Percentiles rank a stretch among this genome's conserved stretches.
These are phyloP conservation scores for Melanotaenia maccullochi DNA, from an alignment of 2,797 vertebrate species.

Conservation along the genomic window DNA sequence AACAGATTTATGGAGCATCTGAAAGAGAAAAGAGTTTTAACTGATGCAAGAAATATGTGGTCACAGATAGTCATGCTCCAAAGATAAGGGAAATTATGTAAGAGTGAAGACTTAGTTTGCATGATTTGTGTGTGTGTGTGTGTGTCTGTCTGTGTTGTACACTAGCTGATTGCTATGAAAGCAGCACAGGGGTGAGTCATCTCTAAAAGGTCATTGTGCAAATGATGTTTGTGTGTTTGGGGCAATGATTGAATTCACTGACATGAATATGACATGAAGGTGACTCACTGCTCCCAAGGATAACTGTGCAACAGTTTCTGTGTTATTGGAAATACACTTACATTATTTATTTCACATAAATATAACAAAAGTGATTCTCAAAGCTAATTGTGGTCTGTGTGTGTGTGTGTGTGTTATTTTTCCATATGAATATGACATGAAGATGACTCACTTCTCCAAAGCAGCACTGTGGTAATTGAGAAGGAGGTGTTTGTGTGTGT, in stretches of 20 bases:
- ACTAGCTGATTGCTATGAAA: constrained; percentile 47
- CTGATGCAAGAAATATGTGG: background rate
- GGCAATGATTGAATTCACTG: constrained; percentile 59
- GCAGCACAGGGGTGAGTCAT: constrained; percentile 56
- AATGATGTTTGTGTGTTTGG: constrained; percentile 52
- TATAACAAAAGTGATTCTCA: constrained; percentile 20
- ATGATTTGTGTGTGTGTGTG: constrained; percentile 12
- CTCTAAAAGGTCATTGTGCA: constrained; percentile 66
- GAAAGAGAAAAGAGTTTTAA: background rate
- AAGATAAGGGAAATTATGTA: constrained; percentile 13
- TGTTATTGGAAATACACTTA: constrained; percentile 20
- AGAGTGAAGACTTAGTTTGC: background rate
- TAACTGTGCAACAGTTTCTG: constrained; percentile 8
- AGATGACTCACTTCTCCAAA: constrained; percentile 46
- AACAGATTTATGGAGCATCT: background rate
- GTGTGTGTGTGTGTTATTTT: constrained; percentile 14
- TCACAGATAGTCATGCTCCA: background rate
- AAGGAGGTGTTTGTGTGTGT: constrained; percentile 8
- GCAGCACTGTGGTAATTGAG: background rate
- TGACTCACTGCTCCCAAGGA: constrained; percentile 57
- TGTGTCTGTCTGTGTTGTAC: constrained; percentile 8
- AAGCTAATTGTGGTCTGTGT: background rate
- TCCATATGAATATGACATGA: constrained; percentile 41
- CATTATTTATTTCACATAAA: constrained; percentile 46
- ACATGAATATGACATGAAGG: constrained; percentile 66